Evolutionary conservation across 2,888 invertebrate species (phyloP).

Genomic region (Acanthacorydalis orientalis): DNA sequence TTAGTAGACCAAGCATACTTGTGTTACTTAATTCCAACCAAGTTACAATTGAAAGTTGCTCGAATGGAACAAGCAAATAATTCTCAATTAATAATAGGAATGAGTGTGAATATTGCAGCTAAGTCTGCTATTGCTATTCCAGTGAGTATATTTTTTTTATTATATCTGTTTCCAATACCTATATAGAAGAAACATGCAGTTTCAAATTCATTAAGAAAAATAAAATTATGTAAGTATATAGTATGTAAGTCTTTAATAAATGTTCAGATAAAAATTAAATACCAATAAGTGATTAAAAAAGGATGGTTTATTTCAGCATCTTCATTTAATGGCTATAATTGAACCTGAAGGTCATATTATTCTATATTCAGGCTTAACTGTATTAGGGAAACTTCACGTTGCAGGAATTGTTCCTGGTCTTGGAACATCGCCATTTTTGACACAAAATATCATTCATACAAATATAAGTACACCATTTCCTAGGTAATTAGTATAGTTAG

Average conservation of each 20-base stretch:
- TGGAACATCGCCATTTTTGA: conserved; percentile 30
- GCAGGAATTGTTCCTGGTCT: conserved; percentile 47
- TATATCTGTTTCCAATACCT: conserved; percentile 7
- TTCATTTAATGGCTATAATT: conserved; percentile 70
- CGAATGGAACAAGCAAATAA: conserved; percentile 48
- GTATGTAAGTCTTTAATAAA: background rate
- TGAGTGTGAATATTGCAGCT: conserved; percentile 52
- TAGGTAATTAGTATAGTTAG: too few relatives aligned
- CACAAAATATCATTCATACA: conserved; percentile 22
- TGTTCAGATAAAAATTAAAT: background rate
- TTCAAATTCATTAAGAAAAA: background rate
- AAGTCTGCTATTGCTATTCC: conserved; percentile 70
- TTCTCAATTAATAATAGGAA: conserved; percentile 58
- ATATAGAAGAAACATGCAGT: background rate
- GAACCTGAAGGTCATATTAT: conserved; percentile 64
- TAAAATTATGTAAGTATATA: background rate
- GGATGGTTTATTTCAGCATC: conserved; percentile 24
- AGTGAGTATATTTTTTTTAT: conserved; percentile 25
- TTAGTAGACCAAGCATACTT: conserved; percentile 70
- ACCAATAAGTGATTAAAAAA: background rate
- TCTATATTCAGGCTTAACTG: conserved; percentile 66
- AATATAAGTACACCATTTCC: conserved; percentile 37
- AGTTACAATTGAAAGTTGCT: conserved; percentile 48
- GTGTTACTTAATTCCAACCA: conserved; percentile 53
- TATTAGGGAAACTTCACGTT: conserved; percentile 72